These are phyloP conservation scores for Araneus ventricosus DNA, from an alignment of 1,140 invertebrate species.

Conservation along the genomic window DNA sequence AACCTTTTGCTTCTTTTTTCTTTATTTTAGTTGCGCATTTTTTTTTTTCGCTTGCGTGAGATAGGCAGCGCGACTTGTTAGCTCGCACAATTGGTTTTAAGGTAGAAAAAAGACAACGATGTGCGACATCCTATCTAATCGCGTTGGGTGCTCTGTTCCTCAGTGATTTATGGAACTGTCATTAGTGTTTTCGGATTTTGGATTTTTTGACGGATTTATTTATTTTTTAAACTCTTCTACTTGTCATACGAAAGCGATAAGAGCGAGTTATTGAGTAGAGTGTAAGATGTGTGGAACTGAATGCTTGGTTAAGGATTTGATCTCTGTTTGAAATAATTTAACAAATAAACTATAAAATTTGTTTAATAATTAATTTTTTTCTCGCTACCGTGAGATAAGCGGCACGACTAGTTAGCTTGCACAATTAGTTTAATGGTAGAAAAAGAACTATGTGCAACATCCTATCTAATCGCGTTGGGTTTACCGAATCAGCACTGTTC, in stretches of 20 bases:
- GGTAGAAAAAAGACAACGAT: neutral
- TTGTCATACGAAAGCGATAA: no score
- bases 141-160: neutral
- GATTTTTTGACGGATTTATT: no score
- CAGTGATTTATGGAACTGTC: neutral
- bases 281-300: no score
- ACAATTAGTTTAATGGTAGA: neutral
- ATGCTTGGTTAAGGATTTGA: no score
- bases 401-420: neutral
- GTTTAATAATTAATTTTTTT: no score
- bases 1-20: conserved; percentile 3
- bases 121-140: neutral
- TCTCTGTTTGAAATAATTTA: no score
- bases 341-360: no score
- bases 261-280: no score
- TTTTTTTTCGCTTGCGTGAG: neutral
- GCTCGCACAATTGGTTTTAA: neutral
- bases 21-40: neutral
- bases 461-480: no score
- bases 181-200: neutral
- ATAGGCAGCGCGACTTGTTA: conserved; percentile 6
- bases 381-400: neutral
- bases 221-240: no score
- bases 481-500: no score
- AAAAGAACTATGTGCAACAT: no score